These are phyloP conservation scores for Lithophane semibrunnea DNA, from an alignment of 2,888 invertebrate species.

Conservation along the genomic window DNA sequence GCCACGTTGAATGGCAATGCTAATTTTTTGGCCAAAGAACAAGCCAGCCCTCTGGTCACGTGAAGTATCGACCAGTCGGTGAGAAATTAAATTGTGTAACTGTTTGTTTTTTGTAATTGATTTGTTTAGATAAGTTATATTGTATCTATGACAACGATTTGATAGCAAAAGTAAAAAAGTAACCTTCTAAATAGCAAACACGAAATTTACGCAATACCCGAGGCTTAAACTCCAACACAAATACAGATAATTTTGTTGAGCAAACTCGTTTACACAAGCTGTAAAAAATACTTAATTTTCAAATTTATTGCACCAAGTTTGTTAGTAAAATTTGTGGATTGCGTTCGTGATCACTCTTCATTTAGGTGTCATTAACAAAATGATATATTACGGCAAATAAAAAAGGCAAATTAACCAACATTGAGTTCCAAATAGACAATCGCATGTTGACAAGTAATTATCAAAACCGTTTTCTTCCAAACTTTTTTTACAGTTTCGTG, in stretches of 20 bases:
- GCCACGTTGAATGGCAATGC: too few species aligned
- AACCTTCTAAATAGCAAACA: background rate
- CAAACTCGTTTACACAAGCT: slow-evolving; percentile 54
- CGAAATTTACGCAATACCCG: slow-evolving; percentile 24
- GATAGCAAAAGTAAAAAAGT: background rate
- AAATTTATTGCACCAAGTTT: slow-evolving; percentile 68
- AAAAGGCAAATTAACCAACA: slow-evolving; percentile 83
- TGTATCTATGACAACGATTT: background rate
- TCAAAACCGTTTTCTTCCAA: slow-evolving; percentile 84
- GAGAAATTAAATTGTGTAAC: too few species aligned
- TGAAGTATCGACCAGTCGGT: too few species aligned
- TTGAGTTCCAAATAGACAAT: slow-evolving; percentile 86
- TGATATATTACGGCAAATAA: slow-evolving; percentile 87
- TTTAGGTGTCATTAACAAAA: slow-evolving; percentile 88
- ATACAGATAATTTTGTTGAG: slow-evolving; percentile 43
- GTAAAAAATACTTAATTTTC: slow-evolving; percentile 62
- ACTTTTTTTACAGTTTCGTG: slow-evolving; percentile 88
- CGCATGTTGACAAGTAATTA: slow-evolving; percentile 90
- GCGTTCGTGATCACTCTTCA: slow-evolving; percentile 86
- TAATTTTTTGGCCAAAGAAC: too few species aligned
- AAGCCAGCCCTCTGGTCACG: too few species aligned
- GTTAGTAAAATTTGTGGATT: slow-evolving; percentile 68
- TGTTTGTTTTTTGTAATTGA: too few species aligned
- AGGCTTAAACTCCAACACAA: slow-evolving; percentile 46
- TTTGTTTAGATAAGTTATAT: too few species aligned